Evolutionary conservation across 1,140 invertebrate species (phyloP).

Genomic region (Cydia strobilella): DNA sequence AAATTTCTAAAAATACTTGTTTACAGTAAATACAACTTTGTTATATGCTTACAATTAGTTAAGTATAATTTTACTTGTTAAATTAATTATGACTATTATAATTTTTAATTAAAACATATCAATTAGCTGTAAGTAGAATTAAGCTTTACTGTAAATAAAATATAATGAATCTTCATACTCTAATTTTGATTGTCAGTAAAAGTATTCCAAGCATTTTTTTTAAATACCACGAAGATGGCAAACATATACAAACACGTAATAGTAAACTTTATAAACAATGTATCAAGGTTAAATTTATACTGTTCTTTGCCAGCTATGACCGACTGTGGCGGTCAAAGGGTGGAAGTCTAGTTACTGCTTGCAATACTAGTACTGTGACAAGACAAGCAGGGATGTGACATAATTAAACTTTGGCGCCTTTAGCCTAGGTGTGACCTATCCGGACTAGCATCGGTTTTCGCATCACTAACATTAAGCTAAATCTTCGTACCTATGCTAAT

Average conservation of each 20-base stretch:
- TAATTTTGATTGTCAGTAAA: constrained; percentile 1
- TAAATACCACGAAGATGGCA: background rate
- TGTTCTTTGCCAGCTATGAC: no score
- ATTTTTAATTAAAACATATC: background rate
- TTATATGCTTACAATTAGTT: background rate
- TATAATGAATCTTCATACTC: background rate
- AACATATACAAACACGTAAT: no score
- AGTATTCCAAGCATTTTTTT: background rate
- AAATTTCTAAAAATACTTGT: background rate
- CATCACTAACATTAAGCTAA: constrained; percentile 29
- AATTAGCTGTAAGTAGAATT: background rate
- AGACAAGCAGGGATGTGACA: constrained; percentile 7
- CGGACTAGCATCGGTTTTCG: constrained; percentile 35
- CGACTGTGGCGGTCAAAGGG: no score
- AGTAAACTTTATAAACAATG: no score
- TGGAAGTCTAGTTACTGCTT: background rate
- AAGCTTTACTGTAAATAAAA: background rate
- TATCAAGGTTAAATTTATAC: no score
- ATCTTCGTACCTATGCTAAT: constrained; percentile 16
- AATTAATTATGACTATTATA: background rate
- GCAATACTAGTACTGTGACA: background rate
- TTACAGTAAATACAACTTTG: background rate
- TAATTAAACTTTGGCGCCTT: constrained; percentile 29
- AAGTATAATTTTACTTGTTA: background rate
- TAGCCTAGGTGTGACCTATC: constrained; percentile 34